Conservation (phyloP, 2,113 vertebrate species). For the Burhinus oedicnemus region DNA sequence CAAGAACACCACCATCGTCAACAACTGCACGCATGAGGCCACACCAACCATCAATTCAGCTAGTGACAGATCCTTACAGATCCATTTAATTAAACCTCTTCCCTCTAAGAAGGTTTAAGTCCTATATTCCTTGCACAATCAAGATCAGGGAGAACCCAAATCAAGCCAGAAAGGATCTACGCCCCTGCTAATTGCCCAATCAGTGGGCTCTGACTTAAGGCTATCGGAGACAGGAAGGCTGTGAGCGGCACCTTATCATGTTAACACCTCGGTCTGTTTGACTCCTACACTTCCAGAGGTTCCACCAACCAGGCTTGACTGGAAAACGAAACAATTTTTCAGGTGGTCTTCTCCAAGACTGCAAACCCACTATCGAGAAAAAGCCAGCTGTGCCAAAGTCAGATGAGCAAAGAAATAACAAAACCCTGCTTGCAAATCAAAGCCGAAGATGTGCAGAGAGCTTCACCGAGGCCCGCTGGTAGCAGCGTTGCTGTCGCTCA, state of each 20-base stretch:
- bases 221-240: not conserved
- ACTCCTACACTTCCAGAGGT: not conserved
- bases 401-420: not conserved
- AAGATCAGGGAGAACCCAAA: not conserved
- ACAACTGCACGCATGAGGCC: not conserved
- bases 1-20: not conserved
- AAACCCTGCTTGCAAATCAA: not conserved
- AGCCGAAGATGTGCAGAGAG: not conserved
- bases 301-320: not conserved
- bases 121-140: not conserved
- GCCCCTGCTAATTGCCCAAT: rapidly evolving
- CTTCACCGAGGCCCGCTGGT: not conserved
- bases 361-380: not conserved
- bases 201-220: not conserved
- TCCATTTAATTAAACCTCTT: not conserved
- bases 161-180: not conserved
- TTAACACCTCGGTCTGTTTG: not conserved
- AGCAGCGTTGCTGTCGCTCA: not conserved
- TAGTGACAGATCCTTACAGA: not conserved
- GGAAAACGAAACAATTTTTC: not conserved
- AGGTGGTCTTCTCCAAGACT: not conserved
- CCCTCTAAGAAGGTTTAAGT: not conserved
- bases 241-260: not conserved
- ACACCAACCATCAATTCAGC: not conserved
- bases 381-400: not conserved